Base-by-base conservation (phyloP, 2,888 invertebrate genomes). In the Sphaerophoria rueppellii region DNA sequence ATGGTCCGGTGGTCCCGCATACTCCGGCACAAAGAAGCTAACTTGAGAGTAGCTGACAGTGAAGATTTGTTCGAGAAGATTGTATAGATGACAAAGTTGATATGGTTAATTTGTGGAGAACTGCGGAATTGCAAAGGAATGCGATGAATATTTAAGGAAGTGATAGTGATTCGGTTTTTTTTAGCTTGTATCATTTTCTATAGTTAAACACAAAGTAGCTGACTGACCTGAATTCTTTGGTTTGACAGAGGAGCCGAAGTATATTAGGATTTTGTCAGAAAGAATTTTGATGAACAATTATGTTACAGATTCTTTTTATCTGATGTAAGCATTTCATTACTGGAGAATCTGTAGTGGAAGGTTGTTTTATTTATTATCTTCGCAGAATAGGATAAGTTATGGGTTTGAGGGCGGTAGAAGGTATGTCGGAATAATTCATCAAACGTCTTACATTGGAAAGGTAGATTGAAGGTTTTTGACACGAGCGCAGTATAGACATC, bases 81-180 rank as follows among this genome's bases (percentile, higher is more conserved):
- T 81, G 77, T 35, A 24, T 24, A 76, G 73, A 81, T 77, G 76
- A 77, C 77, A 71, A 85, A 63, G 85, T 81, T 81, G 85, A 85
- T 85, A 85, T 85, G 81, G 81, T 70, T 81, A 81, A 85, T 81
- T 85, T 85, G 85, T 70, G 85, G 73, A 43, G 76, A 76, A 82
- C 74, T 69, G 77, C 55, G 40, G 4, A 50, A 16, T 67, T 58
- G 58, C 67, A 52, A 50, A 58, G 50, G 16, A 70, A 77, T 58
- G 57, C 46, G 48, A 57, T 70, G 70, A 57, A 70, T 58, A 58
- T 70, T 70, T 70, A 48, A 58, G 35, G 57, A 57, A 54, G 40
- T 67, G 40, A n/a, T 43, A 14, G n/a, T 54, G 54, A 16, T 24
- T 52, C 37, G 50, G 50, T 35, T 65, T 34, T 46, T 46, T 12